Evolutionary conservation across 2,113 vertebrate species (phyloP), one percentile per base, ranked within the genome.

Genomic region (Hiodon tergisus): DNA sequence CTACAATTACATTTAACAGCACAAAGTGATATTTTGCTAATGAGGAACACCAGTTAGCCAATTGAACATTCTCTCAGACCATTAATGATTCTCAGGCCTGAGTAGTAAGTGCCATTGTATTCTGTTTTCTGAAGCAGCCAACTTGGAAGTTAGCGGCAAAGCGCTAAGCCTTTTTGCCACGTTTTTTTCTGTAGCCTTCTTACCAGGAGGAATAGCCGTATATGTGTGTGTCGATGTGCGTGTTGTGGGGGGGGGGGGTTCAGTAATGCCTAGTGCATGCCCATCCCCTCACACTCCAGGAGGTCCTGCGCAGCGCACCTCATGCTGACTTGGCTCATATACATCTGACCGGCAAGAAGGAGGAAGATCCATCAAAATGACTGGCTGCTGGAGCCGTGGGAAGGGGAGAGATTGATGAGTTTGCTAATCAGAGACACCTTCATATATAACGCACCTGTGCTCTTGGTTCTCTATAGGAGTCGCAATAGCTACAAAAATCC

Each of bases 301-400:
- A 61, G 48, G 14, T 62, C 46, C 71, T 51, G 59, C n/a, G 11
- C 58, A 61, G 14, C 62, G 47, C 60, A 47, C 59, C 7, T 8
- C 13, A 61, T 14, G 46, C 58, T 61, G 5, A 62, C 53, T 61
- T 72, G 47, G 57, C 58, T n/a, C 59, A 17, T 4, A 62, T 54
- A 9, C 48, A 31, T 48, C 48, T 72, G 58, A n/a, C 57, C 47
- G 59, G 48, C 14, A 72, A 62, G 47, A 47, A 57, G 53, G 47
- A 10, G 17, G n/a, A 70, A 70, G 17, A 71, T 58, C 69, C 8
- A 62, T 72, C 71, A 72, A 72, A 61, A 48, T 5, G 13, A 48
- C 13, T 46, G 4, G 57, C 58, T n/a, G 58, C 16, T 46, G 9
- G 48, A 8, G 46, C 48, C 51, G 59, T 16, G 11, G n/a, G 9